Percentiles rank a stretch among this genome's conserved stretches.
phyloP scores from a whole-genome alignment of 1,140 invertebrate species.

The Cryptotermes secundus region DNA sequence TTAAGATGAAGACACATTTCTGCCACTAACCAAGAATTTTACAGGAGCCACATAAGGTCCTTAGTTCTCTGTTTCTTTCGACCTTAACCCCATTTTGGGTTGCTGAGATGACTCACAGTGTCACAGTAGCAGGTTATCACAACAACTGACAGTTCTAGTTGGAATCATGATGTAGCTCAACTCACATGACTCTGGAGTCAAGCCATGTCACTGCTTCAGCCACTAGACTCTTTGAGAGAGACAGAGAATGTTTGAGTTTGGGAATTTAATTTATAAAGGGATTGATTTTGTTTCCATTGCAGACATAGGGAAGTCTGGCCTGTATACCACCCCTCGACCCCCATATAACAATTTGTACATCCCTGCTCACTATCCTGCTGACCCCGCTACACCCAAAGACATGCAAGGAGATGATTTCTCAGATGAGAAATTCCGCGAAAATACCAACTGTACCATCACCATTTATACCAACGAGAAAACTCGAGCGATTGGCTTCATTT shows the following conservation, averaged over 20 bases:
- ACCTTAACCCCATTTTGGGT: no score
- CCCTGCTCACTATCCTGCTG: constrained; percentile 24
- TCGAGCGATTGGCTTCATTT: constrained; percentile 53
- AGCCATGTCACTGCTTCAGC: no score
- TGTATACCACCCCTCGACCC: constrained; percentile 23
- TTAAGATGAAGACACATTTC: no score
- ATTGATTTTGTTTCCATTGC: constrained; percentile 32
- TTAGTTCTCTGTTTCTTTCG: no score
- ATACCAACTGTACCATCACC: constrained; percentile 44
- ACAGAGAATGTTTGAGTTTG: neutral
- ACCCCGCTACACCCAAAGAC: constrained; percentile 35
- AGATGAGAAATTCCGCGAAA: constrained; percentile 33
- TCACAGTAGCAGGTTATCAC: no score
- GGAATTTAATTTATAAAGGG: constrained; percentile 9
- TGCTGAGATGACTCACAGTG: no score
- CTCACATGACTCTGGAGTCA: no score
- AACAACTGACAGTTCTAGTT: no score
- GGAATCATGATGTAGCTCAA: no score
- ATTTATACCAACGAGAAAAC: constrained; percentile 42
- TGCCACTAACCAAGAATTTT: no score
- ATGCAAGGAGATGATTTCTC: constrained; percentile 36
- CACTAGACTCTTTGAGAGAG: no score
- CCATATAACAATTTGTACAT: constrained; percentile 10
- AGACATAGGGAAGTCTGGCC: constrained; percentile 33
- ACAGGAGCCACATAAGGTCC: no score